Base-by-base conservation (phyloP, 2,888 invertebrate genomes). In the Alloscopus bannaensis region DNA sequence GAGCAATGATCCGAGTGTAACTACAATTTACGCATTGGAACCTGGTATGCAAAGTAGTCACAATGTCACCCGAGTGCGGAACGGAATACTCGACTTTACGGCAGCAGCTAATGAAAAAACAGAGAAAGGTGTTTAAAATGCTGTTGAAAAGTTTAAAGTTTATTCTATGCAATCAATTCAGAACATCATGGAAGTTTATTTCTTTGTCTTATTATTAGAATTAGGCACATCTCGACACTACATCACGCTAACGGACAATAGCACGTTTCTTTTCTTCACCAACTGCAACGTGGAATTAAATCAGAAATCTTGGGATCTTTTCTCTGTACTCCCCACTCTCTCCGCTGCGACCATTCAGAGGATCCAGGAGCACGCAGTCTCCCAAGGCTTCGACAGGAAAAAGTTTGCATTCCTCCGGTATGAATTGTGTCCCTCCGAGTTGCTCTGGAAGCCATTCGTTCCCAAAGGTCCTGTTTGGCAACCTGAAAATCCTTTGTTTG, bases 171-270 rank as follows among this genome's bases (percentile, higher is more conserved):
- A 4, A 13, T n/a, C n/a, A 47, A 47, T 18, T 13, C 18, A 18
- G 18, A 47, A 13, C 4, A n/a, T 13, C 16, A n/a, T 3, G 3
- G 3, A 47, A 47, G 4, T 47, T 6, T 4, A 13, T 11, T 47
- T 6, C 18, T 4, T 13, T 47, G 4, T 4, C 8, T n/a, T 11
- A 11, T n/a, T 13, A 22, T 6, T 50, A 18, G 26, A 11, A 57
- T 26, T 20, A 28, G 29, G 3, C 18, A 24, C 13, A 3, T 13
- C 42, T 2, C 22, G 50, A 6, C 28, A 50, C 8, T 2, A 26
- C 2, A 24, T 28, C 3, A 50, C 66, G 13, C 16, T 45, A 1
- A 66, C 66, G 8, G 66, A 66, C 20, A 28, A 66, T 18, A 6
- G 18, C 8, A 18, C 28, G 2, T 66, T 50, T 18, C 31, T 42